Evolutionary conservation across 2,888 invertebrate species (phyloP).

Genomic region (Amphipoea lucens): DNA sequence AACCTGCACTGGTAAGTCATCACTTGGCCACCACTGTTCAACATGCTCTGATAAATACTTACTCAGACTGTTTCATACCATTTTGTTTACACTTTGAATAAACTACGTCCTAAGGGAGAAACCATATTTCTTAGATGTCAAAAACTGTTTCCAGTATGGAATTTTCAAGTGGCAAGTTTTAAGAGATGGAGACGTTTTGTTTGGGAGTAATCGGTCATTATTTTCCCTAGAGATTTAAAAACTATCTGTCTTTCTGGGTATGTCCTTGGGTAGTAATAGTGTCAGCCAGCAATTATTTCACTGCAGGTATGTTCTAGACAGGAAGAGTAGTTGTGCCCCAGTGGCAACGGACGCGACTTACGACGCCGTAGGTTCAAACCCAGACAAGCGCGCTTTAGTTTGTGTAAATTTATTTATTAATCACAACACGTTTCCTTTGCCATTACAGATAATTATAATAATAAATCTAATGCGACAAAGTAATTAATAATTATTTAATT

Average conservation of each 20-base stretch:
- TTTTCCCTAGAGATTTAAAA: conserved; percentile 12
- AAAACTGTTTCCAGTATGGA: conserved; percentile 56
- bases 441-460: too few species aligned
- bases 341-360: too few species aligned
- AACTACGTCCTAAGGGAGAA: conserved; percentile 51
- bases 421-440: too few species aligned
- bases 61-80: conserved; percentile 50
- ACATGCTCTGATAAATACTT: conserved; percentile 59
- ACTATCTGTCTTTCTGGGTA: conserved; percentile 18
- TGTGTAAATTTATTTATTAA: neutral
- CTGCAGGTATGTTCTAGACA: neutral
- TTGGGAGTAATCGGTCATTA: conserved; percentile 28
- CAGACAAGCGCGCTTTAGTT: too few species aligned
- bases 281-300: neutral
- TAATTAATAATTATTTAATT: too few species aligned
- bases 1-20: neutral
- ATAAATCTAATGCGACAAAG: too few species aligned
- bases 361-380: too few species aligned
- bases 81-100: conserved; percentile 57
- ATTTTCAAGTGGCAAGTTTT: conserved; percentile 58
- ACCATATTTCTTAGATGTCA: conserved; percentile 57
- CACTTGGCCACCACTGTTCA: neutral
- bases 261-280: neutral
- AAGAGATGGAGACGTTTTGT: conserved; percentile 24
- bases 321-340: neutral